phyloP scores from a whole-genome alignment of 2,797 vertebrate species.

The Gambusia yucatana region DNA sequence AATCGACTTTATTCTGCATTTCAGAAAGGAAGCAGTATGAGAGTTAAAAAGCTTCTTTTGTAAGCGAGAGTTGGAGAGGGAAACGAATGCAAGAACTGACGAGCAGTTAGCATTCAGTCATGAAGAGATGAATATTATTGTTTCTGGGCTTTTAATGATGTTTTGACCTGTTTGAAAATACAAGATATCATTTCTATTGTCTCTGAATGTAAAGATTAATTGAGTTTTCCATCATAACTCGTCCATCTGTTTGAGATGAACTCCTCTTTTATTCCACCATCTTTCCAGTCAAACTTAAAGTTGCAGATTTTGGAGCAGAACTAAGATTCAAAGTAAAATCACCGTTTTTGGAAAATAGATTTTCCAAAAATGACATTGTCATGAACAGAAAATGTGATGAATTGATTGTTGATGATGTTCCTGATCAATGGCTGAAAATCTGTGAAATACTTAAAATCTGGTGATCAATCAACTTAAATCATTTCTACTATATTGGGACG shows the following conservation, averaged over 20 bases:
- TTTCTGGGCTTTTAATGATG: neutral
- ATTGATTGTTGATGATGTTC: neutral
- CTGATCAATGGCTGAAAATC: neutral
- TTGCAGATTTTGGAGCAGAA: neutral
- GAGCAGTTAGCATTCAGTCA: neutral
- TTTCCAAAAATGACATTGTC: neutral
- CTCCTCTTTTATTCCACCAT: neutral
- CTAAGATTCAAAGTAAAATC: neutral
- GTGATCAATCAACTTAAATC: neutral
- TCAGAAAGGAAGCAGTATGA: constrained; percentile 60
- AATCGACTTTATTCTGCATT: constrained; percentile 46
- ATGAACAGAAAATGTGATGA: neutral
- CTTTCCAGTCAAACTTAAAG: neutral
- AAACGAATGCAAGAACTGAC: neutral
- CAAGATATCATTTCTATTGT: neutral
- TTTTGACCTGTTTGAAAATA: neutral
- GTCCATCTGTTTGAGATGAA: neutral
- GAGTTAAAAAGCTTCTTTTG: constrained; percentile 6
- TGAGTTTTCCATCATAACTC: neutral
- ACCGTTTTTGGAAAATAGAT: no score
- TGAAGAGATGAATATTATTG: neutral
- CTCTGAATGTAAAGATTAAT: neutral
- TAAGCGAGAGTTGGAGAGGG: neutral
- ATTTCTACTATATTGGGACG: neutral
- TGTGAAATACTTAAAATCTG: neutral